Base-by-base conservation (phyloP, 2,797 vertebrate species). In the Syngnathus acus region DNA sequence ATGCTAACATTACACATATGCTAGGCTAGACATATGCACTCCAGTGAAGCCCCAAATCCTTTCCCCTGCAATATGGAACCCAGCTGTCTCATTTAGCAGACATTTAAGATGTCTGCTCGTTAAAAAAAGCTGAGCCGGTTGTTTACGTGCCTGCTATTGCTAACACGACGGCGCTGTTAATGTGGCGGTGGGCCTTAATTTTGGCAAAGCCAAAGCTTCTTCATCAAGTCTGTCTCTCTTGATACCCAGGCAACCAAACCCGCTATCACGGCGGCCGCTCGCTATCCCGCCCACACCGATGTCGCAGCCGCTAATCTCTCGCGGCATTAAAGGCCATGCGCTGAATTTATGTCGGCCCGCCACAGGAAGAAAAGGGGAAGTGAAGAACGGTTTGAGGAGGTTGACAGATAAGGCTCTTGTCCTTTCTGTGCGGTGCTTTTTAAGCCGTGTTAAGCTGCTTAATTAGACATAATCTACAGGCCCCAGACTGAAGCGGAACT, bases 401-500 rank as follows among this genome's bases (percentile, higher is more conserved):
- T 90, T 91, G 90, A 89, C 87, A 89, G 89, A 93, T 92, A 89
- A 91, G 82, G 77, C 87, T 88, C 85, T 82, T 86, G 87, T 83
- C 87, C 88, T 85, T 89, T 89, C 87, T 89, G 85, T 87, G 84
- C 85, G 89, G 84, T 80, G 86, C 80, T 84, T 87, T 88, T 87
- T 90, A 91, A 91, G 84, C 88, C 87, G 85, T 73, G 82, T 84
- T 93, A 92, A 93, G 89, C 90, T 89, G 82, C 89, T 92, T 92
- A 92, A 93, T 93, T 93, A 91, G 89, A 88, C 88, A 86, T 92
- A 91, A 92, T 93, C 90, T 92, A 90, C 85, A 87, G 84, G 85
- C 89, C 86, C 86, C 89, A 88, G 89, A 87, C 89, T 86, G 89
- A 90, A 84, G 88, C 86, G 72, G 87, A 88, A 88, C 89, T 91